Base-by-base conservation (phyloP, 2,797 vertebrate species). In the Ctenopoma kingsleyae region DNA sequence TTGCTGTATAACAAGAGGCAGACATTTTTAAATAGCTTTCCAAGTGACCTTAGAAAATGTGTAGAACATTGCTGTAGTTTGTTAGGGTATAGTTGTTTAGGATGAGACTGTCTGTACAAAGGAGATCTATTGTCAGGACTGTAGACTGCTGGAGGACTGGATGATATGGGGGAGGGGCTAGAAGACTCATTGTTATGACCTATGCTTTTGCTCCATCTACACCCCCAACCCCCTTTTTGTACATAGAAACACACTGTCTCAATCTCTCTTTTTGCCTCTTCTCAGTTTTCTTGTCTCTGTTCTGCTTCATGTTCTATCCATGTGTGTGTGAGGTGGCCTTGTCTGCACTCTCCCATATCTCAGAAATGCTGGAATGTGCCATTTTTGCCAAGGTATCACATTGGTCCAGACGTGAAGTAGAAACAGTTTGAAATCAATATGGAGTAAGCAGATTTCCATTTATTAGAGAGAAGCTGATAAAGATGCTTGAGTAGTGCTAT, bases 151-250 rank as follows among this genome's bases (percentile, higher is more conserved):
- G 62, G 60, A 76, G 59, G 58, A 60, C 56, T 67, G 62, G 67
- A 43, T 69, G 46, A 4, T 63, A 72, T 87, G 89, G 90, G 91
- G 91, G 89, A 90, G 86, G 92, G 89, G 87, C 64, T 49, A 43
- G 36, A 41, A 51, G 43, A 61, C 63, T 84, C 77, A 84, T 89
- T 90, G 87, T 89, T 83, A 36, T 87, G 60, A 83, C 66, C 59
- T 66, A 47, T 65, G 64, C 51, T 67, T 66, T 78, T 53, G 59
- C 65, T 78, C 44, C 32, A 70, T 75, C 61, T 32, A 10, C 19
- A 40, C 2, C 23, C 5, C 22, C 46, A 17, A 9, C 0, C 12
- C 38, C 19, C 16, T 11, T 12, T 19, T 19, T 23, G 10, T 15
- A 19, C 25, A 44, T 50, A 22, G 5, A 22, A 2, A 23, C 23